Evolutionary conservation across 2,797 vertebrate species (phyloP), one percentile per base, ranked within the genome.

Genomic region (Enteromius viviparus): DNA sequence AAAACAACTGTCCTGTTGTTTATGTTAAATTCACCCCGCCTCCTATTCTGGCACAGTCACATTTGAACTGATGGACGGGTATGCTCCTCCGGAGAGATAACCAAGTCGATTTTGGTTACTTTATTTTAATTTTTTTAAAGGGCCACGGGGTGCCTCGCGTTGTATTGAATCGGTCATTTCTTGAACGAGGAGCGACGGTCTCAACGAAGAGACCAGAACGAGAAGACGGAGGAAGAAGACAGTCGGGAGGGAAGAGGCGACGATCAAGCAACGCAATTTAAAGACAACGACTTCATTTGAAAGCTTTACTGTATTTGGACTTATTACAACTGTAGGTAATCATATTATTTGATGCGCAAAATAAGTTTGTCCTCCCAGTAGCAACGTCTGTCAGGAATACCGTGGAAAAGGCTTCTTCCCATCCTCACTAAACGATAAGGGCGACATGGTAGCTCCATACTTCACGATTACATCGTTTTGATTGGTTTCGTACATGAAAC

Each of bases 231-330:
- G 85, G 62, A 80, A 79, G 55, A 80, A 23, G 34, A n/a, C 32
- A 23, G 53, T 34, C n/a, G 92, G 84, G 84, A 76, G 81, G 71
- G 74, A 85, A 66, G 91, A 91, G 92, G 70, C 90, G 89, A 89
- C 88, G 88, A 92, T 89, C 84, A 91, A 90, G 89, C 91, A 92
- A 93, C 92, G 90, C 92, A 88, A 84, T 89, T 85, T 87, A 92
- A 87, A 86, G 89, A 85, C 90, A 89, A 71, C 34, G 32, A 47
- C 32, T 82, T 71, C 4, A 40, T 71, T 78, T 65, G 45, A 62
- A 49, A 49, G 74, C 42, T 80, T 49, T 84, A 40, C 47, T 32
- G 62, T 84, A 77, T 80, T 70, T 70, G 69, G 79, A 81, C 53
- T 32, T 23, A 45, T 74, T 64, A 12, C 42, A 34, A 34, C 40